Evolutionary conservation across 2,113 vertebrate genomes (phyloP).

Genomic region (Mesocricetus auratus): DNA sequence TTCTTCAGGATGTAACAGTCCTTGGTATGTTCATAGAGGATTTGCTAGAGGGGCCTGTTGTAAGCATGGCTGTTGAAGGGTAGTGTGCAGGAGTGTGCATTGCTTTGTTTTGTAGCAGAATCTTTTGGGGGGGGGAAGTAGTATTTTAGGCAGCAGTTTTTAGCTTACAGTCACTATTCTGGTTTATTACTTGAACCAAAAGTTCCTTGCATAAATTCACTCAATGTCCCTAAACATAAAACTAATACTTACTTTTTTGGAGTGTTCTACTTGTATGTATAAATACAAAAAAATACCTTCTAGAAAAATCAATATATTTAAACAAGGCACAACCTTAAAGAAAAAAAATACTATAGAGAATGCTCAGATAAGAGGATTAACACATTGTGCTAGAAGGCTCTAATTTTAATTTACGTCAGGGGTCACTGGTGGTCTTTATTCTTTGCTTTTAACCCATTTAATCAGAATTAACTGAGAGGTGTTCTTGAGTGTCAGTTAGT

Average conservation of each 20-base stretch:
- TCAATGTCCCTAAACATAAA: background rate
- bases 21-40: accelerated
- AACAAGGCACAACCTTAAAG: constrained; percentile 46
- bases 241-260: background rate
- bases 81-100: background rate
- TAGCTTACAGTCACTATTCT: background rate
- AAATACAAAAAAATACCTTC: background rate
- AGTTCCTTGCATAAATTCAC: background rate
- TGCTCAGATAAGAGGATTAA: constrained; percentile 87
- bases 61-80: too few species aligned
- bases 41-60: background rate
- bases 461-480: constrained; percentile 86
- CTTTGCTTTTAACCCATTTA: constrained; percentile 85
- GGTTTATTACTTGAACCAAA: background rate
- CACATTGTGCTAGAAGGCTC: constrained; percentile 80
- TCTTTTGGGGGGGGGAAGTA: background rate
- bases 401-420: constrained; percentile 85
- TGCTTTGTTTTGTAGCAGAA: background rate
- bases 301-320: constrained; percentile 65
- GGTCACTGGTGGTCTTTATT: constrained; percentile 85
- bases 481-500: constrained; percentile 86
- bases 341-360: constrained; percentile 45
- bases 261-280: background rate
- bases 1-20: accelerated
- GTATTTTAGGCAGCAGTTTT: background rate